These are phyloP conservation scores for Anguilla marmorata DNA, from an alignment of 2,797 vertebrate species.

Conservation along the genomic window DNA sequence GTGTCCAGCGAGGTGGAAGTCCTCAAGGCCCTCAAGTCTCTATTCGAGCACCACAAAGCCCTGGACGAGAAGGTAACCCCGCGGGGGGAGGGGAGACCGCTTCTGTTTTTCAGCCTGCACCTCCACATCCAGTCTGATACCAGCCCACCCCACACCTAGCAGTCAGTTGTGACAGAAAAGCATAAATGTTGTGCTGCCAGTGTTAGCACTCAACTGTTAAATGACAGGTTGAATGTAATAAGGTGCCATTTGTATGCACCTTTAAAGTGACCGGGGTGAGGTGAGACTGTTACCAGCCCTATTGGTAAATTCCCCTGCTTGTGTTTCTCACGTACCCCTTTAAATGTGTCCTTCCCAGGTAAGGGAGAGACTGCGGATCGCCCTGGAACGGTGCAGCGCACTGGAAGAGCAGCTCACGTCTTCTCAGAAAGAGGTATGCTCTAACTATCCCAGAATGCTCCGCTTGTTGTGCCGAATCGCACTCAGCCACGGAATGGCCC, in stretches of 20 bases:
- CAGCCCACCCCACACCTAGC: not conserved
- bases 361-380: slow-evolving; percentile 89
- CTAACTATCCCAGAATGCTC: not conserved
- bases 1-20: slow-evolving; percentile 98
- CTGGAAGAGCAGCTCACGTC: slow-evolving; percentile 90
- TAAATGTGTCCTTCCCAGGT: slow-evolving; percentile 70
- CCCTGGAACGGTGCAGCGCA: slow-evolving; percentile 91
- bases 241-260: not conserved
- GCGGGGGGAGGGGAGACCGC: not conserved
- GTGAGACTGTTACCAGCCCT: not conserved
- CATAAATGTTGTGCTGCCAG: no score
- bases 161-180: not conserved
- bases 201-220: not conserved
- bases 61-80: slow-evolving; percentile 91
- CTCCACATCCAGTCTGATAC: not conserved
- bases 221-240: not conserved
- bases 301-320: not conserved
- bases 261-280: not conserved
- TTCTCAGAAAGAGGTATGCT: slow-evolving; percentile 88
- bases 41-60: slow-evolving; percentile 98
- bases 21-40: slow-evolving; percentile 94
- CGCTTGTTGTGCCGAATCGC: not conserved
- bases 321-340: not conserved
- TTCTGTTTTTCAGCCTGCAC: not conserved
- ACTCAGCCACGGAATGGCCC: not conserved